These are phyloP conservation scores for Lophius americanus DNA, from an alignment of 2,797 vertebrate genomes.

Conservation along the genomic window DNA sequence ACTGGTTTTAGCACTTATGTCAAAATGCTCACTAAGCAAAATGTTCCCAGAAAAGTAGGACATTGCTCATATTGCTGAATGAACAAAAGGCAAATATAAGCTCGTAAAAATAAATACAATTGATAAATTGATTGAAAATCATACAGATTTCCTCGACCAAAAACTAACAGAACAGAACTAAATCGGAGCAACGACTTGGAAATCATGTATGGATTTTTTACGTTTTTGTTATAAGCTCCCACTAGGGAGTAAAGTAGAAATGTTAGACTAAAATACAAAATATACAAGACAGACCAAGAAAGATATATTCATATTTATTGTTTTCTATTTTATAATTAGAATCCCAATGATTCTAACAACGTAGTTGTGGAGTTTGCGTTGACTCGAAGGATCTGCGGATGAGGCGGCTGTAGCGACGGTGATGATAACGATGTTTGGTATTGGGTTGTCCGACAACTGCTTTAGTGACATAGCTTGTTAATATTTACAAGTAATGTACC, in stretches of 20 bases:
- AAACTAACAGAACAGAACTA: too few species aligned
- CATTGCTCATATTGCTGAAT: neutral
- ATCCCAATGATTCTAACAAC: neutral
- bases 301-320: neutral
- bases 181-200: too few species aligned
- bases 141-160: too few species aligned
- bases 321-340: constrained; percentile 1
- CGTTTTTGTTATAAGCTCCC: too few species aligned
- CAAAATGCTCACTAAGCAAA: neutral
- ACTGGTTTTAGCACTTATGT: neutral
- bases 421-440: constrained; percentile 22
- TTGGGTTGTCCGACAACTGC: constrained; percentile 20
- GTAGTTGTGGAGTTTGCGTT: too few species aligned
- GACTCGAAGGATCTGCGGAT: too few species aligned
- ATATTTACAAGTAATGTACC: constrained; percentile 38
- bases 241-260: too few species aligned
- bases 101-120: neutral
- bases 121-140: too few species aligned
- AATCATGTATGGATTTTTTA: too few species aligned
- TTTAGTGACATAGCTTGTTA: constrained; percentile 37
- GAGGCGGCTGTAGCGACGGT: neutral
- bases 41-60: constrained; percentile 5
- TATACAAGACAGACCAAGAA: too few species aligned
- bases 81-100: neutral
- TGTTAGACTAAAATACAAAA: too few species aligned